Conservation (phyloP, 2,797 vertebrate genomes). For the Apogon talboti region DNA sequence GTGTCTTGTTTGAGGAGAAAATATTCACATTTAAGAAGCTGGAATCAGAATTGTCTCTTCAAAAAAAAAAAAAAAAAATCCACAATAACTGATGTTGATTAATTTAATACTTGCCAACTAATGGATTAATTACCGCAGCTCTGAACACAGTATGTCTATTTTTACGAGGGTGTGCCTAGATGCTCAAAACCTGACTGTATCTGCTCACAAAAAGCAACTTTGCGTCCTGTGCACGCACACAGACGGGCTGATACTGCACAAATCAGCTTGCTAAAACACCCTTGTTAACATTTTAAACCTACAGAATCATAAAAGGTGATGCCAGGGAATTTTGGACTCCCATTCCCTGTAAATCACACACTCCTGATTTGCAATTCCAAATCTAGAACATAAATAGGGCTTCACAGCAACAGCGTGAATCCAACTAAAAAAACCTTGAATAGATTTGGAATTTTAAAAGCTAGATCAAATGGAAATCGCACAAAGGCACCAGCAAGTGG, state of each 20-base stretch:
- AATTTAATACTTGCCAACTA: too few species aligned
- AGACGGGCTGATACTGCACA: conserved; percentile 67
- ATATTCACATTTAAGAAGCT: too few species aligned
- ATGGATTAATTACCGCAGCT: too few species aligned
- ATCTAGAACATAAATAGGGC: conserved; percentile 82
- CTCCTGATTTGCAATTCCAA: conserved; percentile 84
- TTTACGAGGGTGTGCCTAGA: conserved; percentile 40
- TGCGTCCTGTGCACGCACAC: conserved; percentile 23
- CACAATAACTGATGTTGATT: too few species aligned
- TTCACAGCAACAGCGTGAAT: conserved; percentile 81
- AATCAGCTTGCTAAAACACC: conserved; percentile 80
- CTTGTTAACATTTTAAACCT: conserved; percentile 87
- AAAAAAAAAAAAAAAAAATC: too few species aligned
- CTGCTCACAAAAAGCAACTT: conserved; percentile 42
- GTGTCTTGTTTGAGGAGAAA: too few species aligned
- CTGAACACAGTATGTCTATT: too few species aligned
- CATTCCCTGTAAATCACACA: conserved; percentile 75
- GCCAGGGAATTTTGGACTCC: conserved; percentile 76
- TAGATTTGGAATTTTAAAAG: conserved; percentile 89
- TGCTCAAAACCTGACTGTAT: conserved; percentile 2
- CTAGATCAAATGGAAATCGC: conserved; percentile 88
- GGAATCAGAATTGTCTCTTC: too few species aligned
- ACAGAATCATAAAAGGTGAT: conserved; percentile 78
- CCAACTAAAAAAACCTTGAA: conserved; percentile 85
- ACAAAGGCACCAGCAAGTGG: conserved; percentile 87